These are phyloP conservation scores for Syrmaticus mikado DNA, from an alignment of 2,113 vertebrate species.

Conservation along the genomic window DNA sequence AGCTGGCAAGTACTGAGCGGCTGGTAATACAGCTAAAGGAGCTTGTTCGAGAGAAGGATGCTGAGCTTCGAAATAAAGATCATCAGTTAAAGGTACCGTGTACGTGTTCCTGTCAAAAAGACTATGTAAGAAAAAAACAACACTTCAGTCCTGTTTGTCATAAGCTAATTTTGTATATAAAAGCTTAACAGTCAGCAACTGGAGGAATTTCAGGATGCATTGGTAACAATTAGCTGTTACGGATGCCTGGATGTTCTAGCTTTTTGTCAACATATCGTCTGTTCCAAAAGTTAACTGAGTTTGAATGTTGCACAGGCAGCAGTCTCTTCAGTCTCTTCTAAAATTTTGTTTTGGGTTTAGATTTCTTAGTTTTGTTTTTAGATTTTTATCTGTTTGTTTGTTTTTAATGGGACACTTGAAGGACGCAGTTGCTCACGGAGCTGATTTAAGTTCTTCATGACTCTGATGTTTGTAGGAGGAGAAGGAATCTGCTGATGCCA, in stretches of 20 bases:
- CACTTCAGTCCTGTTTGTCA: neutral
- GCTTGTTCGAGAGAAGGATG: constrained; percentile 88
- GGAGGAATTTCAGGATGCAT: neutral
- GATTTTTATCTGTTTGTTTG: neutral
- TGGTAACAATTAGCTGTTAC: neutral
- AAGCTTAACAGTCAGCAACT: neutral
- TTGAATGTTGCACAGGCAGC: neutral
- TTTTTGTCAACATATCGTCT: neutral
- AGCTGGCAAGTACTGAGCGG: constrained; percentile 83
- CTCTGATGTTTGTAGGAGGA: constrained; percentile 77
- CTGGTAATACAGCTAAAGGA: constrained; percentile 89
- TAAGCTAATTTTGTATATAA: neutral
- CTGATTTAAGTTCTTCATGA: neutral
- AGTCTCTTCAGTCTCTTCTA: neutral
- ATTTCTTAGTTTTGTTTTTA: neutral
- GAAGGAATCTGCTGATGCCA: constrained; percentile 85
- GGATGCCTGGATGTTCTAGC: neutral
- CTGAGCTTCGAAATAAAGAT: constrained; percentile 80
- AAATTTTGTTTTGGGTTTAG: no score
- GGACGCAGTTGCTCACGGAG: neutral
- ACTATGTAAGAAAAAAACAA: fast-evolving
- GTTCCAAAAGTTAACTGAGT: neutral
- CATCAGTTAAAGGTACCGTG: constrained; percentile 85
- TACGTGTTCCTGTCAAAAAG: fast-evolving
- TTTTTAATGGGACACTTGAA: neutral